Percentiles rank a stretch among this genome's conserved stretches.
Evolutionary conservation across 2,797 vertebrate genomes (phyloP).

Genomic region (Myiothlypis coronata): DNA sequence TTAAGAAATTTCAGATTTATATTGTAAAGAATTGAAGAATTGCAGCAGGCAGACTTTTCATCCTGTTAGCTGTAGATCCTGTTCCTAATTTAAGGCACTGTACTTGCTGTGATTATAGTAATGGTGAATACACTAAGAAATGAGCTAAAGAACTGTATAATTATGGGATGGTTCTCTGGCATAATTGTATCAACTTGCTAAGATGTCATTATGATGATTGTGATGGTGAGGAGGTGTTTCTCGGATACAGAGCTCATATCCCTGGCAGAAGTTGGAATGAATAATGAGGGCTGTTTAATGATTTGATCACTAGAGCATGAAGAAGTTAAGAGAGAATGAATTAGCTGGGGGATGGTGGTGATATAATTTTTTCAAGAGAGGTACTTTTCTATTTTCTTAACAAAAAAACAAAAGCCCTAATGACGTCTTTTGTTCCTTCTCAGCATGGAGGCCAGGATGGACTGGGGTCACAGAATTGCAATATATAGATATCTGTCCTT

Average conservation of each 20-base stretch:
- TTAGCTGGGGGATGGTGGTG: not conserved
- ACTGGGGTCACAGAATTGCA: not conserved
- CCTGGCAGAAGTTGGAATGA: constrained; percentile 69
- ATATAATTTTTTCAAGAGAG: not conserved
- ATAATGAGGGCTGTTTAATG: constrained; percentile 65
- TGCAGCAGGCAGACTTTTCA: constrained; percentile 51
- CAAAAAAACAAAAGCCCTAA: not conserved
- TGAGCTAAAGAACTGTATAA: constrained; percentile 59
- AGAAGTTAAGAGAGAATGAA: constrained; percentile 49
- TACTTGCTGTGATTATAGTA: constrained; percentile 65
- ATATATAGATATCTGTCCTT: not conserved
- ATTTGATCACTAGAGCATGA: constrained; percentile 68
- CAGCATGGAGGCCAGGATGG: not conserved
- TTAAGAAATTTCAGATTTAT: constrained; percentile 37
- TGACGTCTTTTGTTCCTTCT: not conserved
- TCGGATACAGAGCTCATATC: constrained; percentile 65
- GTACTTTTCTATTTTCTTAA: constrained; percentile 31
- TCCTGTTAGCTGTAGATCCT: constrained; percentile 60
- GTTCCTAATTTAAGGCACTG: constrained; percentile 74
- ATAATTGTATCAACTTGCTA: constrained; percentile 67
- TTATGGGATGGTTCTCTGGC: constrained; percentile 64
- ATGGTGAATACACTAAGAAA: constrained; percentile 65
- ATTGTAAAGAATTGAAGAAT: constrained; percentile 40
- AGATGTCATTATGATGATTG: constrained; percentile 57
- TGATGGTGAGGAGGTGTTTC: constrained; percentile 65